Percentiles rank a stretch among this genome's conserved stretches.
These are phyloP conservation scores for Tokudaia muenninki DNA, from an alignment of 2,797 vertebrate species.

Conservation along the genomic window DNA sequence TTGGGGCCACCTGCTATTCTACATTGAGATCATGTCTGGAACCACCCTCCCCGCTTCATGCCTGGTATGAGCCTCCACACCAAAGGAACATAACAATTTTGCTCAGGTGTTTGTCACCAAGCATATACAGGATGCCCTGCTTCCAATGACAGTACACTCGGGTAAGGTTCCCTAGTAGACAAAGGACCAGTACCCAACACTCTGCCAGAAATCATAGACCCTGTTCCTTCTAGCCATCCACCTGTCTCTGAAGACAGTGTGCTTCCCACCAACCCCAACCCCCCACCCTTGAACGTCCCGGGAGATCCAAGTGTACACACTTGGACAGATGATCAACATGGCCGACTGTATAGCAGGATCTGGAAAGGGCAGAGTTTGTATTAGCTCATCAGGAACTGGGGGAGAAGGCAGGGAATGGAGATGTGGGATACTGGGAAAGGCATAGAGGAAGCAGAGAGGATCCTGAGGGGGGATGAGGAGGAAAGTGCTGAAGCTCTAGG, in stretches of 20 bases:
- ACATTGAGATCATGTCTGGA: background rate
- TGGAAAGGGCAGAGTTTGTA: background rate
- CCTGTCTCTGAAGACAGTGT: background rate
- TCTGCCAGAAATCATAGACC: background rate
- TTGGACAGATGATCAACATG: accelerated
- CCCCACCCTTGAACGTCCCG: accelerated
- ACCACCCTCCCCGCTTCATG: background rate
- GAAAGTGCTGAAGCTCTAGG: background rate
- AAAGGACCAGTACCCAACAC: background rate
- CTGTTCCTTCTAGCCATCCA: background rate
- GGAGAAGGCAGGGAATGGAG: background rate
- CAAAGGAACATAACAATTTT: background rate
- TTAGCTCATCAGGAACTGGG: background rate
- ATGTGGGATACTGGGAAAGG: background rate
- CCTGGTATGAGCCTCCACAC: background rate
- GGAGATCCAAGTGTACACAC: accelerated
- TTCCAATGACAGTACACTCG: background rate
- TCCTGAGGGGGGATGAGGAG: background rate
- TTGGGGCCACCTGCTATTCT: background rate
- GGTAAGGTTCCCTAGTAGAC: background rate
- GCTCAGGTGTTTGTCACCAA: background rate
- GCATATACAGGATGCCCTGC: background rate
- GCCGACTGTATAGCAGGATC: no score
- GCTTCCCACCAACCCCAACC: background rate
- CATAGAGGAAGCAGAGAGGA: no score